These are phyloP conservation scores for Elachura formosa DNA, from an alignment of 2,113 vertebrate genomes.

Conservation along the genomic window DNA sequence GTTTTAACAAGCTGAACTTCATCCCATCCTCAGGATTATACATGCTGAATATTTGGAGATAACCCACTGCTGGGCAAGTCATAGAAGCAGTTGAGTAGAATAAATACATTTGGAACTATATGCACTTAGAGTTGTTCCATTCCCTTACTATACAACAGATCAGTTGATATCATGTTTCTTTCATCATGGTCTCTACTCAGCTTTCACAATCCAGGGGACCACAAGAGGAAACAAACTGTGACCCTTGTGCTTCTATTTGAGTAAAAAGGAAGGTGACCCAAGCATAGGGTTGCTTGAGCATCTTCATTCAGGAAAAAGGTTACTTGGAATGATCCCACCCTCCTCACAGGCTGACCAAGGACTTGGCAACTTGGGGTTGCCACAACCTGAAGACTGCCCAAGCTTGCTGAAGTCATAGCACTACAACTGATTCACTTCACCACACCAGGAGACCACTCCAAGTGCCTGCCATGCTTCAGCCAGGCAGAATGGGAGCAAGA, in stretches of 20 bases:
- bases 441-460: background rate
- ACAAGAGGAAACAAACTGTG: background rate
- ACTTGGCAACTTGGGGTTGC: too few relatives aligned
- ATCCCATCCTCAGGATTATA: background rate
- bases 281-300: background rate
- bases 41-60: background rate
- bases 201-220: background rate
- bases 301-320: background rate
- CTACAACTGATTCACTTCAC: background rate
- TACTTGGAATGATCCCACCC: background rate
- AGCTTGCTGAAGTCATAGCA: background rate
- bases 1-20: background rate
- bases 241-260: background rate
- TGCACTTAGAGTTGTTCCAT: background rate
- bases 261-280: background rate
- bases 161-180: background rate
- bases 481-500: background rate
- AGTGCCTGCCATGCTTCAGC: background rate
- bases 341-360: background rate
- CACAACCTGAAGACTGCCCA: background rate
- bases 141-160: background rate
- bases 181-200: background rate
- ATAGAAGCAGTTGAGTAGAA: background rate
- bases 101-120: background rate
- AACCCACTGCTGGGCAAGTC: background rate